Conservation (phyloP, 2,888 invertebrate genomes). For the Harmothoe impar region DNA sequence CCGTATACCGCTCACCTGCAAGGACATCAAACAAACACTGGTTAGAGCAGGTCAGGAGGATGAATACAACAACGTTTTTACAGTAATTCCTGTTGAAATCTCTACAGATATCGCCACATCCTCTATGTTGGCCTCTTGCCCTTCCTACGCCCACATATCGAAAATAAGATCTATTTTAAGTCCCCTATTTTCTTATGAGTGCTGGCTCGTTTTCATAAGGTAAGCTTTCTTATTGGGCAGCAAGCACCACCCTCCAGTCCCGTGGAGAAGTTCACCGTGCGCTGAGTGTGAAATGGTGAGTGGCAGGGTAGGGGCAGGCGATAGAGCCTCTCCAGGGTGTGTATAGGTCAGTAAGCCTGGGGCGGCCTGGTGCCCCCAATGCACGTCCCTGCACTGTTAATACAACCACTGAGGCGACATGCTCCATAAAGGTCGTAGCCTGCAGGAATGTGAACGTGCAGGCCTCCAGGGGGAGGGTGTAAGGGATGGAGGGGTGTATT, state of each 20-base stretch:
- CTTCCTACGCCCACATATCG: no score
- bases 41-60: no score
- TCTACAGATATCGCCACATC: no score
- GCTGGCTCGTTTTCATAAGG: conserved; percentile 26
- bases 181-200: background rate
- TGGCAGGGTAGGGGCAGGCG: background rate
- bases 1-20: no score
- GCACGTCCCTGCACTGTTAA: background rate
- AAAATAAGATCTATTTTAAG: background rate
- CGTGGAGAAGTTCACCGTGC: conserved; percentile 42
- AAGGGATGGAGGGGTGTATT: no score
- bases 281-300: conserved; percentile 47
- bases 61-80: no score
- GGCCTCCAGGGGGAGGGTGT: no score
- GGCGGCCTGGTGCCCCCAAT: background rate
- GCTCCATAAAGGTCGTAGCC: background rate
- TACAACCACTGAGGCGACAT: conserved; percentile 8
- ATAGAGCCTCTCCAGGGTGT: conserved; percentile 14
- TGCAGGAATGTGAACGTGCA: background rate
- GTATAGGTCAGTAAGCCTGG: conserved; percentile 21
- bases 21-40: no score
- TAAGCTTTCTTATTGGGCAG: background rate
- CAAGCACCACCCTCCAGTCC: background rate
- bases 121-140: no score
- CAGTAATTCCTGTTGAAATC: no score